Percentiles rank a stretch among this genome's conserved stretches.
These are phyloP conservation scores for Agrochola litura DNA, from an alignment of 2,888 invertebrate species.

Conservation along the genomic window DNA sequence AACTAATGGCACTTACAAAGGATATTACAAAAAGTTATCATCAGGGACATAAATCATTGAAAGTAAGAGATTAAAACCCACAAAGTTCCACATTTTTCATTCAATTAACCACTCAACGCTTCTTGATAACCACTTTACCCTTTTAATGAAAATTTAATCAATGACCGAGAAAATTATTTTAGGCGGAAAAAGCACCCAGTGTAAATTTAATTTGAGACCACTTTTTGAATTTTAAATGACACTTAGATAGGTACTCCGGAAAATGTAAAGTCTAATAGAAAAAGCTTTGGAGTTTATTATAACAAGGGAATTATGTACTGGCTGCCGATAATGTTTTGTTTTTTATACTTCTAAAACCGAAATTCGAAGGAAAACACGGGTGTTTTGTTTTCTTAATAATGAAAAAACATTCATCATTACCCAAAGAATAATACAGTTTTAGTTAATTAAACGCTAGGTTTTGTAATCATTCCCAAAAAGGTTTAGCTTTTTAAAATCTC, in stretches of 20 bases:
- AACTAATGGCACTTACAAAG: constrained; percentile 15
- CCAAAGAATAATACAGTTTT: neutral
- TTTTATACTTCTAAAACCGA: neutral
- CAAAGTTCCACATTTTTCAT: constrained; percentile 65
- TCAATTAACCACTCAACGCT: constrained; percentile 65
- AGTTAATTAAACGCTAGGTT: neutral
- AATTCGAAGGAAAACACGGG: neutral
- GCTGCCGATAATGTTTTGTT: neutral
- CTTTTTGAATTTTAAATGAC: constrained; percentile 7
- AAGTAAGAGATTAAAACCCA: constrained; percentile 44
- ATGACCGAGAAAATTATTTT: constrained; percentile 54
- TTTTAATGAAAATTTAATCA: constrained; percentile 69
- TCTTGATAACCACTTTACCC: constrained; percentile 64
- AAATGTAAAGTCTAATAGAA: neutral
- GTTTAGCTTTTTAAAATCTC: neutral
- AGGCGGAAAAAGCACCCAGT: constrained; percentile 28
- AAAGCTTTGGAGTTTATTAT: neutral
- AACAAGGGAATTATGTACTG: neutral
- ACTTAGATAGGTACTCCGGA: no score
- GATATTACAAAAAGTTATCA: constrained; percentile 13
- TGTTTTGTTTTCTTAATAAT: neutral
- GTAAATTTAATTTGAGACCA: constrained; percentile 25
- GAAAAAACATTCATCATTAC: neutral
- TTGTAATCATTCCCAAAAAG: neutral
- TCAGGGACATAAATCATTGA: constrained; percentile 45